Conservation (phyloP, 2,113 vertebrate genomes). For the Eulemur macaco region DNA sequence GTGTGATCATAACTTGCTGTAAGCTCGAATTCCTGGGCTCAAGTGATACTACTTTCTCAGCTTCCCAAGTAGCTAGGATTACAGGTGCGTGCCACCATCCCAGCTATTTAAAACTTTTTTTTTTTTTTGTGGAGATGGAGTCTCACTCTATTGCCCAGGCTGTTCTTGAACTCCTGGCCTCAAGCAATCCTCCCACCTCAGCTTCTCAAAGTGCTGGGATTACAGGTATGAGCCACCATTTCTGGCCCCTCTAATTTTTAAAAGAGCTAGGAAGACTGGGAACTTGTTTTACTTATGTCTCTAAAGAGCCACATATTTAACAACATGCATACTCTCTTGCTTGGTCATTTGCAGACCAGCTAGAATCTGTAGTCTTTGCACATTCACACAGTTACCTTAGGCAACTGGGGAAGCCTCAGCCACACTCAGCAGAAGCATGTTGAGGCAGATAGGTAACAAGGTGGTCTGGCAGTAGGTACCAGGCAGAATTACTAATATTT, state of each 20-base stretch:
- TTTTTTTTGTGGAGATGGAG: too few species aligned
- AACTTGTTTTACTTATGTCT: neutral
- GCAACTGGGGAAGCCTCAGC: neutral
- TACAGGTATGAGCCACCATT: too few species aligned
- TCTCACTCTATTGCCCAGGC: too few species aligned
- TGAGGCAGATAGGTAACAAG: neutral
- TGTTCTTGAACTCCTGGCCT: too few species aligned
- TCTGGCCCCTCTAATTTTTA: neutral
- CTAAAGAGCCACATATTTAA: neutral
- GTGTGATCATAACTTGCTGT: too few species aligned
- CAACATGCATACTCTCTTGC: neutral
- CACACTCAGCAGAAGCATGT: neutral
- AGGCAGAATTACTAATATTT: neutral
- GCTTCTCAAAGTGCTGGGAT: too few species aligned
- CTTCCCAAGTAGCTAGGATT: too few species aligned
- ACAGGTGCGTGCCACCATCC: too few species aligned
- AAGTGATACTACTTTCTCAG: too few species aligned
- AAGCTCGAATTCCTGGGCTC: too few species aligned
- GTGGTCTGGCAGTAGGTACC: neutral
- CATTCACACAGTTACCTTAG: neutral
- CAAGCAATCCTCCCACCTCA: too few species aligned
- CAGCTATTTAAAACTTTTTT: too few species aligned
- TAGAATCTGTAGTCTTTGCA: neutral
- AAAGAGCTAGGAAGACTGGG: neutral
- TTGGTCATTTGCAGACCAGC: neutral